Evolutionary conservation across 2,113 vertebrate species (phyloP), one percentile per base, ranked within the genome.

Genomic region (Albula glossodonta): DNA sequence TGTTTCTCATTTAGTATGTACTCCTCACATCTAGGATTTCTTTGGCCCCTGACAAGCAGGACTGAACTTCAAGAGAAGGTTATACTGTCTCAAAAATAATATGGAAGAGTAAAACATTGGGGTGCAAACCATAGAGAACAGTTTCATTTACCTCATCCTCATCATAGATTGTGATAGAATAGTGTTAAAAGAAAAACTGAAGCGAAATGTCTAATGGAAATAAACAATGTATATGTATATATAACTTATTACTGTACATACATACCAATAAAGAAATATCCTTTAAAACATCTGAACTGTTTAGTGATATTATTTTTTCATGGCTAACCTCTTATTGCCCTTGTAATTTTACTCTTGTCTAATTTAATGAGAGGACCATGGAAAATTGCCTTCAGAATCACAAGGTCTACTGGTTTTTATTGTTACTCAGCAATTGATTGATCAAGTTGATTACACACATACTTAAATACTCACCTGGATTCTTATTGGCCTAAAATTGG

Each of bases 181-280:
- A 81, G 51, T 79, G 19, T 50, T 84, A 25, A 84, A 41, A 89
- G 83, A 91, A 60, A 90, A 85, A 74, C 86, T 31, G 85, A 90
- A 70, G 80, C 86, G 85, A 86, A 86, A 77, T 87, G 88, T 89
- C 31, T 86, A 88, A 89, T 85, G 81, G 70, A 90, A 92, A 84
- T 11, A 53, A 56, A 78, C 91, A 91, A 91, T 90, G 87, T 90
- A 92, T 90, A 85, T 96, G 94, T 95, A 96, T 94, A 96, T 96
- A 96, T 96, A 96, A 96, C 90, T 96, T 96, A 96, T 96, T 96
- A 94, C 88, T 96, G 95, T 96, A 95, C 92, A 80, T 80, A 81
- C 60, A 63, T 81, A 63, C 78, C 70, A 74, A 74, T 74, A 74
- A 74, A 74, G 8, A 31, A 1, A n/a, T 74, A 66, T 85, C 48